Conservation (phyloP, 1,140 invertebrate genomes). For the Drosophila subpulchrella region DNA sequence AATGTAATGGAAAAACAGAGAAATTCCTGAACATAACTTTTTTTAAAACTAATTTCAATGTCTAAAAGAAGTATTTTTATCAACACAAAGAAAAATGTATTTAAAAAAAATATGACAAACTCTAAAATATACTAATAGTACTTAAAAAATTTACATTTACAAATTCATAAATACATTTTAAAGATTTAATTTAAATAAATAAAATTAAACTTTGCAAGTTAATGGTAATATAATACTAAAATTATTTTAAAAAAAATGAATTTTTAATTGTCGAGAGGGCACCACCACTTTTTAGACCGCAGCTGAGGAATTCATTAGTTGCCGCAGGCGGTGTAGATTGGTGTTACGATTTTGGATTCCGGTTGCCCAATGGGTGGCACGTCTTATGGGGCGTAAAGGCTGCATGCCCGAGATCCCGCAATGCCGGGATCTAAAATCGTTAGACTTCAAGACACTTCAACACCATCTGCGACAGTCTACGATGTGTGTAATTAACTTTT, state of each 20-base stretch:
- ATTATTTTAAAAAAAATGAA: too few relatives aligned
- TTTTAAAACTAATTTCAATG: background rate
- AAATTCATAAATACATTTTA: too few relatives aligned
- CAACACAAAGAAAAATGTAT: background rate
- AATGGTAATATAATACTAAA: too few relatives aligned
- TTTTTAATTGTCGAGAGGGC: background rate
- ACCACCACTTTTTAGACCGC: conserved; percentile 1
- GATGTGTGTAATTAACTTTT: conserved; percentile 10
- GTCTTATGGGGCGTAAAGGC: conserved; percentile 32
- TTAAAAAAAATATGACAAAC: background rate
- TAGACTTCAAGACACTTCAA: conserved; percentile 4
- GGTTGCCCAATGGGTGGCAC: conserved; percentile 18
- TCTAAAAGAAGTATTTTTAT: too few relatives aligned
- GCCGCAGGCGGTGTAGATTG: conserved; percentile 30
- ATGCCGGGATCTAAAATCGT: conserved; percentile 25
- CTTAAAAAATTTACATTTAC: too few relatives aligned
- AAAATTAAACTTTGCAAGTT: too few relatives aligned
- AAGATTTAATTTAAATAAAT: too few relatives aligned
- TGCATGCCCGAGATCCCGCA: conserved; percentile 17
- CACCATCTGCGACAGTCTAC: conserved; percentile 32
- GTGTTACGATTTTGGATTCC: conserved; percentile 26
- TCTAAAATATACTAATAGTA: too few relatives aligned
- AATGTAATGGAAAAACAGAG: too few relatives aligned
- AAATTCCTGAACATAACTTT: too few relatives aligned
- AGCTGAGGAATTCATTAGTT: conserved; percentile 18